Evolutionary conservation across 2,113 vertebrate genomes (phyloP).

Genomic region (Macquaria ambigua): DNA sequence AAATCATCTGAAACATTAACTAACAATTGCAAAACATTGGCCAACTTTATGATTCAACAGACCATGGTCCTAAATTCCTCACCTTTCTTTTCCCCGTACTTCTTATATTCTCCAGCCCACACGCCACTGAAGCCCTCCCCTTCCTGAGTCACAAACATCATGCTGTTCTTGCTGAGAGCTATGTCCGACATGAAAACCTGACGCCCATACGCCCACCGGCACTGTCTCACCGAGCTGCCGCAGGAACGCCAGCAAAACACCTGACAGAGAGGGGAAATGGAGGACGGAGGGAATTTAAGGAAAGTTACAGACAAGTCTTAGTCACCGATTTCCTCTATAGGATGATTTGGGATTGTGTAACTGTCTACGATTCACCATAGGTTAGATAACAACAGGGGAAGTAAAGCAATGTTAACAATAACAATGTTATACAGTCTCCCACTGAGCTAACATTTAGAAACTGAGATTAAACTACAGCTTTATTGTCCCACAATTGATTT

Average conservation of each 20-base stretch:
- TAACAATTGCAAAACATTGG: background rate
- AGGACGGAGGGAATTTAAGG: constrained; percentile 6
- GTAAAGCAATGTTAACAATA: constrained; percentile 34
- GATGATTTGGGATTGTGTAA: constrained; percentile 46
- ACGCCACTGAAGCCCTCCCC: constrained; percentile 95
- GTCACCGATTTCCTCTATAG: constrained; percentile 50
- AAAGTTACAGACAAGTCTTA: constrained; percentile 49
- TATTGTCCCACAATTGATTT: background rate
- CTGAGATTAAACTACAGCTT: constrained; percentile 8
- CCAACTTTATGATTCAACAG: constrained; percentile 8
- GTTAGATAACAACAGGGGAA: constrained; percentile 52
- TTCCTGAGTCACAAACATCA: constrained; percentile 94
- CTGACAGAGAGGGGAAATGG: constrained; percentile 77
- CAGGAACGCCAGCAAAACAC: constrained; percentile 95
- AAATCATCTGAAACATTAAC: background rate
- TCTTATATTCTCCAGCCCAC: constrained; percentile 92
- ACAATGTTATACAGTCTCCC: constrained; percentile 1
- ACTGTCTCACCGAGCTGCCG: constrained; percentile 89
- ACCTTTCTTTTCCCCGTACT: constrained; percentile 93
- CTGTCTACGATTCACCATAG: constrained; percentile 3
- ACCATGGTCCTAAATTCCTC: constrained; percentile 33
- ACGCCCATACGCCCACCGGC: constrained; percentile 94
- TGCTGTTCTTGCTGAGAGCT: constrained; percentile 90
- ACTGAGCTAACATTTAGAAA: constrained; percentile 15
- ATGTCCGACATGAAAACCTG: constrained; percentile 97